Percentiles rank a stretch among this genome's conserved stretches.
Conservation (phyloP, 1,140 invertebrate species). For the Neocloeon triangulifer region DNA sequence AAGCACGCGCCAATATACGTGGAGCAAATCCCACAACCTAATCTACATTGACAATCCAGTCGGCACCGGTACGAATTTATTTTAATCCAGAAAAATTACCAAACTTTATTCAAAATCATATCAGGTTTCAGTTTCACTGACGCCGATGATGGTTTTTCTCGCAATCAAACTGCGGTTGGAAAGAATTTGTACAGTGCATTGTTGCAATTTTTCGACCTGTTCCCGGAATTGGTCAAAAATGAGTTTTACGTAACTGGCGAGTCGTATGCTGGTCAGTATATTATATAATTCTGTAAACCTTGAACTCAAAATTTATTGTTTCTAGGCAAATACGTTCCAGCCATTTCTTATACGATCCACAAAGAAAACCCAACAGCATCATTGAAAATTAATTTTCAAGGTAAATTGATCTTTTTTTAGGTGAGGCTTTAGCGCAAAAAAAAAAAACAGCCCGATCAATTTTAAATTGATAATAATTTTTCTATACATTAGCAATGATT, state of each 20-base stretch:
- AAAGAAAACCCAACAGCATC: conserved; percentile 32
- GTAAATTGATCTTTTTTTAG: conserved; percentile 14
- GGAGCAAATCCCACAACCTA: conserved; percentile 48
- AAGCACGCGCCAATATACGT: conserved; percentile 38
- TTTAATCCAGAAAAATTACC: neutral
- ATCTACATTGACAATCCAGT: conserved; percentile 77
- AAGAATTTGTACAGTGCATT: conserved; percentile 37
- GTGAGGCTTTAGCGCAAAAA: too few relatives aligned
- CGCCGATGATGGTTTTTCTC: conserved; percentile 31
- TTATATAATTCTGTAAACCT: neutral
- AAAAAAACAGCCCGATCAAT: too few relatives aligned
- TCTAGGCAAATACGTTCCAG: conserved; percentile 44
- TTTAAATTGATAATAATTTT: too few relatives aligned
- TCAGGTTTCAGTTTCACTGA: conserved; percentile 48
- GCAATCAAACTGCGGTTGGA: conserved; percentile 39
- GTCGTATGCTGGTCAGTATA: conserved; percentile 55
- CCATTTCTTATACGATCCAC: conserved; percentile 50
- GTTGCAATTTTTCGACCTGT: conserved; percentile 48
- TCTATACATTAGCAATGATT: too few relatives aligned
- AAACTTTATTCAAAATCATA: neutral
- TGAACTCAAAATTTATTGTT: neutral
- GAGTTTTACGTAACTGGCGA: conserved; percentile 65
- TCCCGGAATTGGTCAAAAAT: conserved; percentile 34
- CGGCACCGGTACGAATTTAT: conserved; percentile 26
- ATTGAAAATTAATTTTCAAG: conserved; percentile 38